Conservation (phyloP, 2,888 invertebrate species). For the Polymixis lichenea region DNA sequence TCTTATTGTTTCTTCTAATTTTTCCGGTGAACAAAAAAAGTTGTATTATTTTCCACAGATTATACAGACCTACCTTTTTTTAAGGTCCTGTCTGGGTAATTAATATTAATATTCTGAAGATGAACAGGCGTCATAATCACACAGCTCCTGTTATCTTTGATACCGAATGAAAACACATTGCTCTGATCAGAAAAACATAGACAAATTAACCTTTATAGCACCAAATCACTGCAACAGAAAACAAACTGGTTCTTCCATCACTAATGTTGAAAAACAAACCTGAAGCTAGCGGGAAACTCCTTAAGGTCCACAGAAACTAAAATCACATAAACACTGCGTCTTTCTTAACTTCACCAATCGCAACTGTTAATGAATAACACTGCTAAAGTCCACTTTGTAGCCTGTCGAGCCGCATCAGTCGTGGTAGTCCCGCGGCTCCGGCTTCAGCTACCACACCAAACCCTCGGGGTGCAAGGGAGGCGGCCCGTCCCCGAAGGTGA, state of each 20-base stretch:
- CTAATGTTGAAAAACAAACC: conserved; percentile 10
- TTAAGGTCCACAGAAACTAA: conserved; percentile 57
- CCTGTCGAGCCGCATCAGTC: conserved; percentile 90
- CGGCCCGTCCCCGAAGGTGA: conserved; percentile 91
- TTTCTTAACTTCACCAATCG: conserved; percentile 48
- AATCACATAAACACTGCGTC: conserved; percentile 75
- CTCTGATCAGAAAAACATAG: conserved; percentile 5
- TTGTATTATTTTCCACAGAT: conserved; percentile 10
- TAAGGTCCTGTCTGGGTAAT: conserved; percentile 10
- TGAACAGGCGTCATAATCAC: background rate
- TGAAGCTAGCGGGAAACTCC: conserved; percentile 42
- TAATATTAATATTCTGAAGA: background rate
- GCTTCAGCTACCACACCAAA: conserved; percentile 91
- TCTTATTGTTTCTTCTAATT: background rate
- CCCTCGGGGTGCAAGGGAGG: conserved; percentile 89
- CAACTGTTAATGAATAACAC: conserved; percentile 70
- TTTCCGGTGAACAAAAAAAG: conserved; percentile 10
- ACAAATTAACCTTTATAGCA: conserved; percentile 54
- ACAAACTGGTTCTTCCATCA: conserved; percentile 32
- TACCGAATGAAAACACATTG: conserved; percentile 25
- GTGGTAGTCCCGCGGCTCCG: conserved; percentile 91
- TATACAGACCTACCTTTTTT: conserved; percentile 12
- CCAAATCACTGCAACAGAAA: conserved; percentile 63
- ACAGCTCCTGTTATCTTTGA: background rate
- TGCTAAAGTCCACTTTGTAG: conserved; percentile 85